Evolutionary conservation across 2,797 vertebrate genomes (phyloP).

Genomic region (Tadarida brasiliensis): DNA sequence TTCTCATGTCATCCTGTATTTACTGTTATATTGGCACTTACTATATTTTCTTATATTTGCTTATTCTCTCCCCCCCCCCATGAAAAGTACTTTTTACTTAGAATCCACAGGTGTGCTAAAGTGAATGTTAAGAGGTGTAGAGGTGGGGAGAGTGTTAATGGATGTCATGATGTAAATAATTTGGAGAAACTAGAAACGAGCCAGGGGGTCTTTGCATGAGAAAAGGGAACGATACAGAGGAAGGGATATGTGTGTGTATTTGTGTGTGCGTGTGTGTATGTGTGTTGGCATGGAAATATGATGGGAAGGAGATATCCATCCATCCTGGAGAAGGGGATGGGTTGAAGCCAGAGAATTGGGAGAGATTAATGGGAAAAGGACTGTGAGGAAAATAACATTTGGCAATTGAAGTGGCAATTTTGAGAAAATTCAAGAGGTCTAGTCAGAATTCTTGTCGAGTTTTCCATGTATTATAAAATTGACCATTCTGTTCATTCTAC

Average conservation of each 20-base stretch:
- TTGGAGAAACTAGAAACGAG: background rate
- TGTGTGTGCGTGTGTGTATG: too few species aligned
- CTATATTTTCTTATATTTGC: background rate
- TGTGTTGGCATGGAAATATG: background rate
- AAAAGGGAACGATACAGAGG: background rate
- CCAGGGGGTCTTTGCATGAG: background rate
- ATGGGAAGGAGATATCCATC: background rate
- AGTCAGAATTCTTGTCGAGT: background rate
- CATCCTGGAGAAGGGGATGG: background rate
- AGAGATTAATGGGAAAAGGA: background rate
- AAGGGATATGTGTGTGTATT: background rate
- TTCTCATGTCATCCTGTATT: background rate
- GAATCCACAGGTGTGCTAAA: background rate
- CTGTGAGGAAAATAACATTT: background rate
- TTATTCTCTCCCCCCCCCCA: background rate
- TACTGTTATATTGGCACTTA: background rate
- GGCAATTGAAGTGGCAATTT: background rate
- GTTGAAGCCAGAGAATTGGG: background rate
- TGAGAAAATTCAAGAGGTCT: background rate
- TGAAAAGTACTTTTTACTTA: background rate
- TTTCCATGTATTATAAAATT: background rate
- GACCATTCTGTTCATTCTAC: background rate
- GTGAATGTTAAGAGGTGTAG: background rate
- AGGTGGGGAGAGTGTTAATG: background rate
- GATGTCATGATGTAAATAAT: background rate